phyloP scores from a whole-genome alignment of 1,140 invertebrate genomes.

The Tribolium castaneum region DNA sequence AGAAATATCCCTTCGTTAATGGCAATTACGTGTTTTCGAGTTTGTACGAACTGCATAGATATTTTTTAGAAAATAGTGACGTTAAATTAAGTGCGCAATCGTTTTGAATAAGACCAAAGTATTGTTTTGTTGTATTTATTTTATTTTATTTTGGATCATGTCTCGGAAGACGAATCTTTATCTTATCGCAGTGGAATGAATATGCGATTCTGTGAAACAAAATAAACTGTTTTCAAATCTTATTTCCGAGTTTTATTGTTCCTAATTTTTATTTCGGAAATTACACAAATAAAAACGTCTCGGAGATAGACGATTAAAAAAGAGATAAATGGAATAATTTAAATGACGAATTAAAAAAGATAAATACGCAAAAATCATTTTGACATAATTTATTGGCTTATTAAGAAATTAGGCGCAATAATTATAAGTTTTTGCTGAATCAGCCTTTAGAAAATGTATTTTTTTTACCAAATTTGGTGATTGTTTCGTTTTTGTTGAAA shows the following conservation, averaged over 20 bases:
- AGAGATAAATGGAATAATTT: no score
- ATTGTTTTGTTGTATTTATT: neutral
- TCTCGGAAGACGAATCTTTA: neutral
- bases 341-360: no score
- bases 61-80: conserved; percentile 40
- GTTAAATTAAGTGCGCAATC: conserved; percentile 32
- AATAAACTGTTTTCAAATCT: neutral
- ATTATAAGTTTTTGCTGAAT: no score
- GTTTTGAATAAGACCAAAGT: neutral
- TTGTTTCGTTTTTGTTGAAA: no score
- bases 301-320: no score
- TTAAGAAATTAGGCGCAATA: no score
- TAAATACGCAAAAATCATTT: no score
- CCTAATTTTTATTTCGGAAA: no score
- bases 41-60: conserved; percentile 43
- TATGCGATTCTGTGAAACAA: neutral
- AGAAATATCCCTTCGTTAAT: conserved; percentile 56
- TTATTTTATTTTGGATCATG: neutral
- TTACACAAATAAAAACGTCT: no score
- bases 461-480: no score
- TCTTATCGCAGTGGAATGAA: neutral
- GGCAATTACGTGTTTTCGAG: conserved; percentile 54
- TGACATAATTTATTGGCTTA: no score
- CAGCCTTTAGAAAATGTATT: no score
- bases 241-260: neutral